A percentile compares a stretch with the other conserved stretches of the same genome.
Evolutionary conservation across 2,113 vertebrate species (phyloP).

Genomic region (Corydoras maculifer): DNA sequence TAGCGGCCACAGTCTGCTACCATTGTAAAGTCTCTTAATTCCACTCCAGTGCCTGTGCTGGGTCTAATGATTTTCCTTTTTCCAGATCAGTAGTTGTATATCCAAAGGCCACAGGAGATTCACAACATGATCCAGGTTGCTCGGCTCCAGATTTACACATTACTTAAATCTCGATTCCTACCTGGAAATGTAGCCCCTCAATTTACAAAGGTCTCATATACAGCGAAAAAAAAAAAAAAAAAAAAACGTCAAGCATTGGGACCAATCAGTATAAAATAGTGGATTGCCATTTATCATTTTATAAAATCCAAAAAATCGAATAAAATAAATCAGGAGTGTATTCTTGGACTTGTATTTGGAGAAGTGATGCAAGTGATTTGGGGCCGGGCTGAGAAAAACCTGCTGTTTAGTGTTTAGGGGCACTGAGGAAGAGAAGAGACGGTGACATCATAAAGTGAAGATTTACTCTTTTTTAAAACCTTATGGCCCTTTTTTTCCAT

Average conservation of each 20-base stretch:
- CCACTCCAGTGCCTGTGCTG: conserved; percentile 62
- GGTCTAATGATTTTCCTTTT: conserved; percentile 62
- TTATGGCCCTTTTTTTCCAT: too few species aligned
- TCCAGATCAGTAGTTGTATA: background rate
- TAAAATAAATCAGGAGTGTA: background rate
- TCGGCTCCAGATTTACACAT: background rate
- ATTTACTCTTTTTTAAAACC: too few species aligned
- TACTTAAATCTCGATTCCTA: background rate
- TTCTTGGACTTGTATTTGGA: conserved; percentile 28
- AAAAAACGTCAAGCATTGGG: too few species aligned
- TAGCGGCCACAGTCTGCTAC: conserved; percentile 26
- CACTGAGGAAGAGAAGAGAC: too few species aligned
- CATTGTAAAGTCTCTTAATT: conserved; percentile 62
- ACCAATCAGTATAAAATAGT: too few species aligned
- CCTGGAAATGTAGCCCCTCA: background rate
- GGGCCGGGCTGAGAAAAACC: too few species aligned
- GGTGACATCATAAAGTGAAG: too few species aligned
- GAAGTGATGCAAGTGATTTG: conserved; percentile 25
- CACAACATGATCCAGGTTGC: conserved; percentile 24
- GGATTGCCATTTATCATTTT: too few species aligned
- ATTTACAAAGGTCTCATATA: too few species aligned
- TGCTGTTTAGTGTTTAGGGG: too few species aligned
- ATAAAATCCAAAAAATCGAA: too few species aligned
- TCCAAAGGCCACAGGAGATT: conserved; percentile 13
- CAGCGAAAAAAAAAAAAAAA: too few species aligned